Evolutionary conservation across 2,888 invertebrate species (phyloP), one percentile per base, ranked within the genome.

Genomic region (Lampropteryx suffumata): DNA sequence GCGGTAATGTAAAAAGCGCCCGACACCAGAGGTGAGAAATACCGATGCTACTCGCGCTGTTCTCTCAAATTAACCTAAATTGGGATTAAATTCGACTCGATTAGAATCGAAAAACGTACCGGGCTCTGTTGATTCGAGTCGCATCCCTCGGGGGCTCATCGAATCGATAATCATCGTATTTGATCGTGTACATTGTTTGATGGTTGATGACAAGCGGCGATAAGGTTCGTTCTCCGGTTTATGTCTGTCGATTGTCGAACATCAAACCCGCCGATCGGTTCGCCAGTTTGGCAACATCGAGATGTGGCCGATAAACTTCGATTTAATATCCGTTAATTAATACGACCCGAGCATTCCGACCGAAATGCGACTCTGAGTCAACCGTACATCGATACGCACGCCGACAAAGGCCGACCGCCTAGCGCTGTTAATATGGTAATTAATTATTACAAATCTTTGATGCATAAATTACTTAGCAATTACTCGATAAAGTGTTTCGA

Each of bases 261-360:
- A 79, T 84, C 82, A 79, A 79, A 84, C 76, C 81, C 69, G 79
- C 84, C 85, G 84, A 47, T 73, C 77, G 71, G 77, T 72, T 82
- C 75, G 47, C 40, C 42, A 79, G 88, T 88, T 89, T 86, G 86
- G 84, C 89, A 88, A 87, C 83, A 79, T 76, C 79, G 82, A 88
- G 87, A 89, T 90, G 79, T 71, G 76, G 68, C 73, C 83, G 89
- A 88, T 90, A 89, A 90, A 88, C 79, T 84, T 82, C 82, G 82
- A 83, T 89, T 87, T 86, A 84, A 89, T 86, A 87, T 86, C 82
- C 84, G 88, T 89, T 90, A 89, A 90, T 89, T 88, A 89, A 90
- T 88, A 85, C 87, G 78, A 82, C 76, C 79, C 82, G 77, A 81
- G 81, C 80, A 86, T 87, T 82, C 87, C 79, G 79, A 72, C 71